These are phyloP conservation scores for Blastobasis lacticolella DNA, from an alignment of 2,888 invertebrate genomes.

Conservation along the genomic window DNA sequence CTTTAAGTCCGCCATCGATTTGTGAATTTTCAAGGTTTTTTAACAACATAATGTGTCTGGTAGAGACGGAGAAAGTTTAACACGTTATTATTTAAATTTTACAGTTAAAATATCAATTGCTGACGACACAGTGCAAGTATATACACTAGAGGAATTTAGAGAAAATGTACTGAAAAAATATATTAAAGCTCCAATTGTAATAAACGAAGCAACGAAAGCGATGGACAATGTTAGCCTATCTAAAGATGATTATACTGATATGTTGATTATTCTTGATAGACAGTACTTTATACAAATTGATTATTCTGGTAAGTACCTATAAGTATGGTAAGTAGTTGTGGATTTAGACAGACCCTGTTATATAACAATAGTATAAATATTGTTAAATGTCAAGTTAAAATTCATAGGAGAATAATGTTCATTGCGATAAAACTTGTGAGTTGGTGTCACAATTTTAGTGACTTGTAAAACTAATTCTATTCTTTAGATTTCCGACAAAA, in stretches of 20 bases:
- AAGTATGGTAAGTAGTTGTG: too few species aligned
- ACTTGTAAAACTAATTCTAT: too few species aligned
- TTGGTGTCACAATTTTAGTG: too few species aligned
- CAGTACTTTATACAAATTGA: background rate
- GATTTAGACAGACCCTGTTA: too few species aligned
- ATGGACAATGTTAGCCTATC: slow-evolving; percentile 17
- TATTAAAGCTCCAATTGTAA: slow-evolving; percentile 16
- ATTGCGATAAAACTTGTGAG: too few species aligned
- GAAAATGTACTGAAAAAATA: slow-evolving; percentile 18
- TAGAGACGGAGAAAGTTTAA: background rate
- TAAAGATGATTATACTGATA: slow-evolving; percentile 2
- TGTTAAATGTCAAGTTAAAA: too few species aligned
- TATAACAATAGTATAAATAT: too few species aligned
- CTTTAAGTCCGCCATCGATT: too few species aligned
- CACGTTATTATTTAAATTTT: slow-evolving; percentile 2
- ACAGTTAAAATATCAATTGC: slow-evolving; percentile 5
- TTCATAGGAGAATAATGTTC: too few species aligned
- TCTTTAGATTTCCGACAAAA: too few species aligned
- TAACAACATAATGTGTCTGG: too few species aligned
- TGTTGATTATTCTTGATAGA: background rate
- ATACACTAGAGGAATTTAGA: slow-evolving; percentile 20
- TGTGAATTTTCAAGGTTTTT: too few species aligned
- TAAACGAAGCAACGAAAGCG: slow-evolving; percentile 17
- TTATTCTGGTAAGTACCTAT: background rate
- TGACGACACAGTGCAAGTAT: slow-evolving; percentile 3